phyloP scores from a whole-genome alignment of 1,140 invertebrate genomes.

The Ceratina japonica region DNA sequence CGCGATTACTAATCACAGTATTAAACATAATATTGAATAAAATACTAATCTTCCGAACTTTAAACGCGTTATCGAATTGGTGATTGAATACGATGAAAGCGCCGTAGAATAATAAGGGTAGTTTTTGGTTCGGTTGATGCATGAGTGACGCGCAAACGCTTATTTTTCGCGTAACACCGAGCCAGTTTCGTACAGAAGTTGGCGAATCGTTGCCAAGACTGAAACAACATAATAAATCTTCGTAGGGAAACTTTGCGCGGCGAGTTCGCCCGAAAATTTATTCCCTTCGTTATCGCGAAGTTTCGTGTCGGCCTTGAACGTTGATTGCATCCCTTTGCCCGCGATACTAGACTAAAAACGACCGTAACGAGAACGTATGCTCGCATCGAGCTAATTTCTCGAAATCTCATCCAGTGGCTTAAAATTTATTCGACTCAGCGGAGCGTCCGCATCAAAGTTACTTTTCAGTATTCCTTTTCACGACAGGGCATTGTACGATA shows the following conservation, averaged over 20 bases:
- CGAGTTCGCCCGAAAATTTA: slow-evolving; percentile 57
- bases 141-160: neutral
- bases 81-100: too few species aligned
- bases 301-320: slow-evolving; percentile 55
- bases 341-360: slow-evolving; percentile 10
- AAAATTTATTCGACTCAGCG: neutral
- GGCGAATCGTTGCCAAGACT: slow-evolving; percentile 44
- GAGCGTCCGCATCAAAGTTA: neutral
- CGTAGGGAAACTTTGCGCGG: slow-evolving; percentile 45
- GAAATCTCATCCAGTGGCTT: neutral
- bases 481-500: neutral
- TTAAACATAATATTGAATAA: slow-evolving; percentile 29
- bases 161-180: neutral
- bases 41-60: neutral
- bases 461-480: neutral
- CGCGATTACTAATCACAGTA: too few species aligned
- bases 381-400: neutral
- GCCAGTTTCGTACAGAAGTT: slow-evolving; percentile 37
- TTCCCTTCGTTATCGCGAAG: slow-evolving; percentile 58
- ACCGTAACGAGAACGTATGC: neutral
- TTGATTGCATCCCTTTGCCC: slow-evolving; percentile 31
- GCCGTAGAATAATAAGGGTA: neutral
- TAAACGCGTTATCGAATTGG: too few species aligned
- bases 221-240: slow-evolving; percentile 54
- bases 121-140: neutral